Evolutionary conservation across 2,888 invertebrate genomes (phyloP), one percentile per base, ranked within the genome.

Genomic region (Limnephilus marmoratus): DNA sequence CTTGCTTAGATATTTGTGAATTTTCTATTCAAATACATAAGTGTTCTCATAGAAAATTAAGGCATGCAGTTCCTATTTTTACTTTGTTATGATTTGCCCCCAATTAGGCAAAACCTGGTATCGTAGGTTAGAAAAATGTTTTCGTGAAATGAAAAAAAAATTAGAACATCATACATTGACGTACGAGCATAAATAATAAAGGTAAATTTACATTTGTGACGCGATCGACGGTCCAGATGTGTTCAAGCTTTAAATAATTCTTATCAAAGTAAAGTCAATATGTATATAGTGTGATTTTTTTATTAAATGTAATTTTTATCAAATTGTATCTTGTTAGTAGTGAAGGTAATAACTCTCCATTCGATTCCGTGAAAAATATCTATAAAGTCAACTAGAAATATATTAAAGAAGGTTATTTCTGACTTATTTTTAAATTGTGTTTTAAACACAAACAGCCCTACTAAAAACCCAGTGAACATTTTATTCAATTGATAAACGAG

Each of bases 181-280:
- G 90, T 90, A 81, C 90, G 81, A 90, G 29, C 13, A 82, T 90
- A 90, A 45, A 81, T 90, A 24, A 88, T 88, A 68, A 82, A 31
- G 34, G 34, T 34, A 82, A 82, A 82, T 82, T 34, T 82, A 82
- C 82, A 82, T 4, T 82, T 82, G 82, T 82, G 34, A 31, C 34
- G 82, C 34, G 31, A 15, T 68, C 9, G 68, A 68, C 7, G 68
- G 31, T 34, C 31, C 82, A 82, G 82, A 82, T 82, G 34, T 82
- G 13, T 82, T 31, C 13, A 82, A 82, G 18, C 3, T 18, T 24
- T 12, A 12, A 45, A 45, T 45, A 12, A 11, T 11, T 7, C 45
- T 45, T 45, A 11, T 45, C 5, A 45, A 45, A 45, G 12, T 45
- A 45, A 45, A 12, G 7, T 12, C 41, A 31, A 2, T 31, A 31